Evolutionary conservation across 2,113 vertebrate species (phyloP).

Genomic region (Daubentonia madagascariensis): DNA sequence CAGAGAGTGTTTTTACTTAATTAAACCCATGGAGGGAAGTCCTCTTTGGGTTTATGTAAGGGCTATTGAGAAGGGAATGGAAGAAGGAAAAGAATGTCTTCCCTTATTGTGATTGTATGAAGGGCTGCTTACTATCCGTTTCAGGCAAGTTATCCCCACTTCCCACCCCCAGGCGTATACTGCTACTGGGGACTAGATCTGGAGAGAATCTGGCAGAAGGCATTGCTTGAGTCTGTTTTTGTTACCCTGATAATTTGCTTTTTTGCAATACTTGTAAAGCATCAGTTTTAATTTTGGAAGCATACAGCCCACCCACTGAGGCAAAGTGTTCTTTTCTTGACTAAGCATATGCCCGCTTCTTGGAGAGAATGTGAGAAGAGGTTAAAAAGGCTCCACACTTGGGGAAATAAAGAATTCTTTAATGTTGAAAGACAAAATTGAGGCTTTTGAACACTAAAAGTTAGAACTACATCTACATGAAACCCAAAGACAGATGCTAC

Average conservation of each 20-base stretch:
- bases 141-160: neutral
- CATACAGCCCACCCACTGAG: constrained; percentile 64
- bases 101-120: neutral
- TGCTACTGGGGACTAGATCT: neutral
- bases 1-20: constrained; percentile 32
- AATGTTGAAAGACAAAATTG: neutral
- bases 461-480: neutral
- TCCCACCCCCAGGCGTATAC: neutral
- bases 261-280: constrained; percentile 47
- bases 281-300: constrained; percentile 54
- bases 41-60: neutral
- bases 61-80: neutral
- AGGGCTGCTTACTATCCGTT: neutral
- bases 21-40: constrained; percentile 16
- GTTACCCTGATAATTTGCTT: constrained; percentile 61
- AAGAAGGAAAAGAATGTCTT: neutral
- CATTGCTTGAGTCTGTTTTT: constrained; percentile 57
- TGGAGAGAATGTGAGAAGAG: constrained; percentile 49
- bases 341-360: constrained; percentile 60
- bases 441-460: constrained; percentile 9
- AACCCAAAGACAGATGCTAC: neutral
- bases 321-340: constrained; percentile 68
- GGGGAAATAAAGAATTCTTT: constrained; percentile 44
- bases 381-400: constrained; percentile 41
- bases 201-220: constrained; percentile 57